Conservation (phyloP, 2,113 vertebrate genomes). For the Callocephalon fimbriatum region DNA sequence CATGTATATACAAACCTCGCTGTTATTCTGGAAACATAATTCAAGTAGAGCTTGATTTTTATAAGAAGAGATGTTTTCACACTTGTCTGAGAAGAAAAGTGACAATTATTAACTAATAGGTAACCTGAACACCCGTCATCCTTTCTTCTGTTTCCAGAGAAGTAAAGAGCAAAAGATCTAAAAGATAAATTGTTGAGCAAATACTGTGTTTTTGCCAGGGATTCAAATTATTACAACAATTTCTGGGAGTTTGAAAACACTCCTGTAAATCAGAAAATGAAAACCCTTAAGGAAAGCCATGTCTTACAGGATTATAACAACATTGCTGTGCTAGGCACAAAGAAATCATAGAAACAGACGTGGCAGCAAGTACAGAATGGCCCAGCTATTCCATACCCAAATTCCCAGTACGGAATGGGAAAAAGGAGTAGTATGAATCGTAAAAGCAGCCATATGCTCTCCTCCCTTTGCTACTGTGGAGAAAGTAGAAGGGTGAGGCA, state of each 20-base stretch:
- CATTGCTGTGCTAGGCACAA: neutral
- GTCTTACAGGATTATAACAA: neutral
- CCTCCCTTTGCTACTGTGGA: neutral
- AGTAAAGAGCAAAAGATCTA: neutral
- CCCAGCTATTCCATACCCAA: neutral
- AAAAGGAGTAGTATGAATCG: neutral
- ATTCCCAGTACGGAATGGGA: neutral
- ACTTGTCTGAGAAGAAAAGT: constrained; percentile 14
- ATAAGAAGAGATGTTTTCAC: neutral
- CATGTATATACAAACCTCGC: neutral
- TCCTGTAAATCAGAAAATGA: neutral
- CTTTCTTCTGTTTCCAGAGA: neutral
- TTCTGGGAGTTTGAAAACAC: neutral
- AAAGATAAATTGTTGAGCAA: neutral
- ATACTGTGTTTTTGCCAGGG: neutral
- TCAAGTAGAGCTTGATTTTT: neutral
- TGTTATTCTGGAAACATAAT: neutral
- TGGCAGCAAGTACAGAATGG: neutral
- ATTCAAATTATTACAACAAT: neutral
- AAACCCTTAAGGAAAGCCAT: neutral
- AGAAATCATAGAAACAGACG: neutral
- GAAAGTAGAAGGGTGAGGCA: neutral
- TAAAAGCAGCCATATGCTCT: neutral
- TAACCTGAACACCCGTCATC: neutral
- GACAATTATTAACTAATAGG: neutral